These are phyloP conservation scores for Istiophorus platypterus DNA, from an alignment of 2,113 vertebrate genomes.

Conservation along the genomic window DNA sequence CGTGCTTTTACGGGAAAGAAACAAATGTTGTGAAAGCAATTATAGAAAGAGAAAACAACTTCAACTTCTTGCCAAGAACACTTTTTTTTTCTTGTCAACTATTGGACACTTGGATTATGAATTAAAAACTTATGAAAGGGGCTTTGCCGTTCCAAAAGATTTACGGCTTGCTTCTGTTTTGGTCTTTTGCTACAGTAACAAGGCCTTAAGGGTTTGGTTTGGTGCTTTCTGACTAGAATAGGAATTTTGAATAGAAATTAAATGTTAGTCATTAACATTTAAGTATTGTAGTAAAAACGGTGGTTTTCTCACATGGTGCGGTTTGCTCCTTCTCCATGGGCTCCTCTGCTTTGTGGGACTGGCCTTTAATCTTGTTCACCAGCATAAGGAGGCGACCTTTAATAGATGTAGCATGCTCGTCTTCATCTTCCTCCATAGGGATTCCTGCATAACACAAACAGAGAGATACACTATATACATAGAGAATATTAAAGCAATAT, in stretches of 20 bases:
- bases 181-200: constrained; percentile 3
- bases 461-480: constrained; percentile 3
- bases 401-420: constrained; percentile 90
- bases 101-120: background rate
- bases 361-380: constrained; percentile 93
- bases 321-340: constrained; percentile 86
- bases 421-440: constrained; percentile 93
- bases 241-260: background rate
- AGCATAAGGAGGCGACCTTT: constrained; percentile 90
- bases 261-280: background rate
- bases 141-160: background rate
- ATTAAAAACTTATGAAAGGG: background rate
- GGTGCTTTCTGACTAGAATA: background rate
- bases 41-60: background rate
- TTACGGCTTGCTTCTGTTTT: background rate
- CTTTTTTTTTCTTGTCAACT: background rate
- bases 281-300: background rate
- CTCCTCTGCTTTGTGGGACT: constrained; percentile 87
- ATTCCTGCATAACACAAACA: constrained; percentile 85
- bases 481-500: constrained; percentile 24
- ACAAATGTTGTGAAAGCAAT: background rate
- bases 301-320: constrained; percentile 89
- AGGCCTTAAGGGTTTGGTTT: background rate
- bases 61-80: background rate
- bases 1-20: background rate